Evolutionary conservation across 2,888 invertebrate genomes (phyloP), one percentile per base, ranked within the genome.

Genomic region (Acanthococcus lagerstroemiae): DNA sequence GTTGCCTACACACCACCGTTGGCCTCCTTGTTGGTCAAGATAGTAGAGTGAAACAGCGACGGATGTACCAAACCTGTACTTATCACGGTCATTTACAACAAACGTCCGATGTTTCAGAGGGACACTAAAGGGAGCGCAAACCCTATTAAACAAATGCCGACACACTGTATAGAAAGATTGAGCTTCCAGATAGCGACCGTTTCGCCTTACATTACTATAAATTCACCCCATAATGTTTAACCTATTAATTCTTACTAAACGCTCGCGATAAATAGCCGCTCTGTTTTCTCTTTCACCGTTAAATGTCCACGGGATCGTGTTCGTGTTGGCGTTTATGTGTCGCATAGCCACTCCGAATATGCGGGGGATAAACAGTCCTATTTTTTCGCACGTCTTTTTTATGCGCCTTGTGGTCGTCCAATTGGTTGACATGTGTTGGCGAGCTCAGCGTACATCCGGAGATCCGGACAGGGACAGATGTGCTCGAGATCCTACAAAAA

Each of bases 231-330:
- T 58, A 58, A 58, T 58, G 58, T 58, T 58, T 58, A 58, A 58
- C 58, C 58, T 58, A 58, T 58, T 58, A 58, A 58, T 58, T 58
- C 58, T 58, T 58, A 58, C 58, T 58, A 58, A 58, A 58, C 58
- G 58, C 26, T 58, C 37, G 46, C 58, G 58, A 58, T 58, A 58
- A 58, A 58, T 58, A 58, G 58, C 46, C 37, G 37, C 37, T 37
- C 37, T n/a, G 37, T 37, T 37, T 37, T n/a, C n/a, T n/a, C n/a
- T n/a, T n/a, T n/a, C n/a, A n/a, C n/a, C n/a, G n/a, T n/a, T n/a
- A n/a, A n/a, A n/a, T n/a, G n/a, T n/a, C n/a, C n/a, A n/a, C n/a
- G n/a, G n/a, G n/a, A n/a, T n/a, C n/a, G n/a, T n/a, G n/a, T n/a
- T n/a, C n/a, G n/a, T n/a, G n/a, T n/a, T n/a, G n/a, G n/a, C n/a